Evolutionary conservation across 2,113 vertebrate species (phyloP), one percentile per base, ranked within the genome.

Genomic region (Sinocyclocheilus anshuiensis): DNA sequence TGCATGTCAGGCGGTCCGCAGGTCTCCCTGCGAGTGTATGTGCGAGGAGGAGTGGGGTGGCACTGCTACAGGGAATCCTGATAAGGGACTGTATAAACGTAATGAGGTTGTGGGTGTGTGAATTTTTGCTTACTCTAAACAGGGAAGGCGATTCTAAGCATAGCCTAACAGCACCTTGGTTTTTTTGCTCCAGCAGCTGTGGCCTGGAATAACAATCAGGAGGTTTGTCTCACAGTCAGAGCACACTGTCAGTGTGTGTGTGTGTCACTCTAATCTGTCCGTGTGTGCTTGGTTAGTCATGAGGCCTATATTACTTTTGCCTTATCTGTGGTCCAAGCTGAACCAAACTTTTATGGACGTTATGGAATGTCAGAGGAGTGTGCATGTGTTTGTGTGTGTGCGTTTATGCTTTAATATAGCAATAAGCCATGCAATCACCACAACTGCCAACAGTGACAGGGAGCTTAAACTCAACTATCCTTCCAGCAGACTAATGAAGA

Each of bases 41-140:
- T 53, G 29, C 8, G 6, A 69, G 67, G 69, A 50, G 24, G 53
- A 29, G n/a, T 11, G 36, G 83, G 89, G 83, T 75, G 72, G 86
- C 79, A 86, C 88, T 90, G 53, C 88, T 90, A 87, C 85, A 77
- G 83, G 63, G 36, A 74, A 45, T 59, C 53, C 85, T 61, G 93
- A 94, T 94, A 93, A 93, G 90, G 88, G 87, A 84, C 87, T 76
- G 90, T 92, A 93, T 92, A 92, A 94, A 91, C 89, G 91, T 92
- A 92, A 93, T 92, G 91, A 91, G 84, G 88, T 93, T 93, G 93
- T 88, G 78, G 91, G 91, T 89, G 90, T 92, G 92, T 93, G 91
- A 91, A 90, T 89, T 89, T 93, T 89, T 88, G 87, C 90, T 91
- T 85, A 89, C 88, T 92, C 90, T 92, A 91, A 94, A 91, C 91